Evolutionary conservation across 1,140 invertebrate genomes (phyloP), one percentile per base, ranked within the genome.

Genomic region (Tetramorium alpestre): DNA sequence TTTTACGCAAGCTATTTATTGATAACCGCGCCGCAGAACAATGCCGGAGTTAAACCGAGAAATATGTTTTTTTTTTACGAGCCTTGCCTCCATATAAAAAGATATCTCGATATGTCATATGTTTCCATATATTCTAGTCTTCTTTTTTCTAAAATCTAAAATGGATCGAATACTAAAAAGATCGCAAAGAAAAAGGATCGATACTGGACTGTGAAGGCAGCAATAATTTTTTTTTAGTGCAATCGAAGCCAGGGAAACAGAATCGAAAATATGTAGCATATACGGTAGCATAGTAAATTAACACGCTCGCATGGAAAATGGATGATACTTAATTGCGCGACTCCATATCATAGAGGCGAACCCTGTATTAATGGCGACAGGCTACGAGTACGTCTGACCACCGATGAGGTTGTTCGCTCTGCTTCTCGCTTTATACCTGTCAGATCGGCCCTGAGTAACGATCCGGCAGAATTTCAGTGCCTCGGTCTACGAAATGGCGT

Each of bases 381-480:
- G 38, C 49, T 38, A 70, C 18, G 84, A 75, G 64, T 47, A 62
- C 22, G 54, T 78, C 49, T 58, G 76, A 87, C 60, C 51, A 72
- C 18, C 38, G 51, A 67, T 60, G 85, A 44, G 75, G 82, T 80
- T 86, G 84, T 89, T 85, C 62, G 60, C 70, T 76, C 70, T 69
- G 76, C 70, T 87, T 81, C 84, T 82, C 76, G 38, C 60, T 90
- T 89, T 76, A 89, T 91, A 89, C 60, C 81, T 87, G 90, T 89
- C 89, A 85, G 78, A 62, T 54, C 69, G 85, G 25, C 47, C n/a
- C 75, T 72, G 87, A 91, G 87, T 91, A 91, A 91, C 88, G 90
- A 91, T 90, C 87, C 56, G 70, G 64, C 33, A 58, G 78, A 91
- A 91, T 89, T 89, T 89, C 67, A 77, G 85, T 89, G 69, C 54